Percentiles rank a stretch among this genome's conserved stretches.
Conservation (phyloP, 2,113 vertebrate genomes). For the Cheilinus undulatus region DNA sequence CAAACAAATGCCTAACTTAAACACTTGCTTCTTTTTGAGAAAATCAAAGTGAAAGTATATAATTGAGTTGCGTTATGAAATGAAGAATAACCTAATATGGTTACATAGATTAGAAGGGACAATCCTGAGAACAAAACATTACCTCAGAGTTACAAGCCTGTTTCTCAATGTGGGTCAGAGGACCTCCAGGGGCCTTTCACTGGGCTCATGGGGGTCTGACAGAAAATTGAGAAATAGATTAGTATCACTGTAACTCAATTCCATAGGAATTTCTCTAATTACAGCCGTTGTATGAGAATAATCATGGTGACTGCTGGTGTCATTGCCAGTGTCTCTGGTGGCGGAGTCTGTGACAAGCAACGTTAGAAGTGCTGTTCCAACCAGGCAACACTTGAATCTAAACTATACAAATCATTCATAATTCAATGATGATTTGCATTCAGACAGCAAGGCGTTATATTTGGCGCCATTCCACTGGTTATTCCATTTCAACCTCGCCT, state of each 20-base stretch:
- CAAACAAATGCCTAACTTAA: too few species aligned
- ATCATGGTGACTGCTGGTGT: slow-evolving; percentile 33
- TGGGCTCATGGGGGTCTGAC: slow-evolving; percentile 31
- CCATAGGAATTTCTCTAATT: slow-evolving; percentile 63
- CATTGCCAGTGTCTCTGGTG: slow-evolving; percentile 6
- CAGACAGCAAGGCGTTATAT: slow-evolving; percentile 56
- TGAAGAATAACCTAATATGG: too few species aligned
- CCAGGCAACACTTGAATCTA: slow-evolving; percentile 29
- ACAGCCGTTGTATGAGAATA: slow-evolving; percentile 28
- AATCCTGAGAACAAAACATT: background rate
- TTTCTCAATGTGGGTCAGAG: slow-evolving; percentile 63
- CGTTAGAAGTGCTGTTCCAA: slow-evolving; percentile 11
- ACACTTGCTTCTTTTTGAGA: too few species aligned
- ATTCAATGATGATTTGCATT: slow-evolving; percentile 73
- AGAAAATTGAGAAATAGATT: slow-evolving; percentile 76
- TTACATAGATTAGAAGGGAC: background rate
- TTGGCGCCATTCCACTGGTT: slow-evolving; percentile 64
- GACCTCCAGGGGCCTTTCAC: slow-evolving; percentile 34
- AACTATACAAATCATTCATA: slow-evolving; percentile 66
- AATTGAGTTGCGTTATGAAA: too few species aligned
- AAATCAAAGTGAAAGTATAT: too few species aligned
- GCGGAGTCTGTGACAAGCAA: slow-evolving; percentile 15
- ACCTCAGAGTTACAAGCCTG: background rate
- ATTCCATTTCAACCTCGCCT: slow-evolving; percentile 73
- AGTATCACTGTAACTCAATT: slow-evolving; percentile 54